Conservation (phyloP, 2,113 vertebrate species). For the Tetrao urogallus region DNA sequence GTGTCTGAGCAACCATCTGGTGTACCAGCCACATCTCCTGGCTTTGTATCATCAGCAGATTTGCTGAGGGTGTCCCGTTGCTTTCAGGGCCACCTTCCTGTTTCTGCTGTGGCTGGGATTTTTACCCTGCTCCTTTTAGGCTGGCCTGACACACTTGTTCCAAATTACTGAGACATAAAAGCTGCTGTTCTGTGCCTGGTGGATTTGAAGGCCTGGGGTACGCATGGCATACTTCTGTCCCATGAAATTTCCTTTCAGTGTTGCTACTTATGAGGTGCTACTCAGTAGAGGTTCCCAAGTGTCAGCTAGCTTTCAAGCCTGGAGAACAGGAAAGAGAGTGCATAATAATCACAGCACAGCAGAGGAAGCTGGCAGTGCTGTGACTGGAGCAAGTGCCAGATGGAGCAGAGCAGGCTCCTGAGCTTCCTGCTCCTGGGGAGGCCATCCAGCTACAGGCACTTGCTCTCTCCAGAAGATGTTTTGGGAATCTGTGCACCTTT, state of each 20-base stretch:
- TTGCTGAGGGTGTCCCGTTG: accelerated
- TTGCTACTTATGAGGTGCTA: neutral
- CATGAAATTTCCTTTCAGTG: accelerated
- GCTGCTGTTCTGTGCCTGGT: neutral
- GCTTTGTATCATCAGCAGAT: neutral
- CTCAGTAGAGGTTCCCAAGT: neutral
- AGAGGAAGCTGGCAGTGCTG: neutral
- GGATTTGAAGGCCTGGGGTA: neutral
- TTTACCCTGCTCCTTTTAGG: neutral
- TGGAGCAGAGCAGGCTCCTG: neutral
- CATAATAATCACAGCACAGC: neutral
- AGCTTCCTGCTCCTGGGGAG: conserved; percentile 1
- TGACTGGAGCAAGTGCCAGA: neutral
- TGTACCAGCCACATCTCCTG: neutral
- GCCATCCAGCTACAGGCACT: neutral
- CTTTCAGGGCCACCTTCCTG: neutral
- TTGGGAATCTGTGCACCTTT: neutral
- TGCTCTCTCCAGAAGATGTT: neutral
- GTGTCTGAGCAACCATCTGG: neutral
- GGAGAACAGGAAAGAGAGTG: neutral
- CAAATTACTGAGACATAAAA: neutral
- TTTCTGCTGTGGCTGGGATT: neutral
- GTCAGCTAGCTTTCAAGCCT: neutral
- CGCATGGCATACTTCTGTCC: neutral
- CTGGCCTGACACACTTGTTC: neutral